Conservation (phyloP, 2,797 vertebrate genomes). For the Cottoperca gobio region DNA sequence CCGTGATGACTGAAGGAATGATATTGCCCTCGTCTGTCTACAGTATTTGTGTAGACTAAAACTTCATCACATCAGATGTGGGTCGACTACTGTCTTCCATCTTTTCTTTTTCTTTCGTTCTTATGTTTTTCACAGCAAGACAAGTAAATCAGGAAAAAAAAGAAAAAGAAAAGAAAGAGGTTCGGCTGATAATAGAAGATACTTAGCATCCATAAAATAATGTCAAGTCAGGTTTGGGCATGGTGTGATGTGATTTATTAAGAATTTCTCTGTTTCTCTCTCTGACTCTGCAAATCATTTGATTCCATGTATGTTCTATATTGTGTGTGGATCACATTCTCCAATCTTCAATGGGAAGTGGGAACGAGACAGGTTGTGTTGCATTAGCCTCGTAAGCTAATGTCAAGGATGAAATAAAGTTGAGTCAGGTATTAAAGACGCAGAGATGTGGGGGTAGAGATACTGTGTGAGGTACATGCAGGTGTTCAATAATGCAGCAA, state of each 20-base stretch:
- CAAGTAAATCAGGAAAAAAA: background rate
- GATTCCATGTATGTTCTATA: background rate
- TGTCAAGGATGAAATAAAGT: background rate
- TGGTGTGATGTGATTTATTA: background rate
- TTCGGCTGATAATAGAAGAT: no score
- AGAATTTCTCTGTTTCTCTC: background rate
- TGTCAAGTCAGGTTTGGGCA: background rate
- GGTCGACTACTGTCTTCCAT: background rate
- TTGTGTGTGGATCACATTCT: background rate
- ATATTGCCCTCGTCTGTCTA: background rate
- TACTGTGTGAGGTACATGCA: background rate
- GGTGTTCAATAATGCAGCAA: no score
- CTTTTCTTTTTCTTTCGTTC: background rate
- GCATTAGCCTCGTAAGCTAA: background rate
- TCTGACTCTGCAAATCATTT: background rate
- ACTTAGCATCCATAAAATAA: no score
- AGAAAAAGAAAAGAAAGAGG: background rate
- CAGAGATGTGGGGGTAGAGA: background rate
- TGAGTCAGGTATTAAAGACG: background rate
- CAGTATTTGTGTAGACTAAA: slow-evolving; percentile 4
- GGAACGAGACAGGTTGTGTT: background rate
- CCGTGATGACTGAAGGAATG: slow-evolving; percentile 26
- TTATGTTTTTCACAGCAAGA: background rate
- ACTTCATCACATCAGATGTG: slow-evolving; percentile 3
- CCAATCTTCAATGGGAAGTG: no score